phyloP scores from a whole-genome alignment of 2,888 invertebrate genomes.

The Caenorhabditis panamensis region DNA sequence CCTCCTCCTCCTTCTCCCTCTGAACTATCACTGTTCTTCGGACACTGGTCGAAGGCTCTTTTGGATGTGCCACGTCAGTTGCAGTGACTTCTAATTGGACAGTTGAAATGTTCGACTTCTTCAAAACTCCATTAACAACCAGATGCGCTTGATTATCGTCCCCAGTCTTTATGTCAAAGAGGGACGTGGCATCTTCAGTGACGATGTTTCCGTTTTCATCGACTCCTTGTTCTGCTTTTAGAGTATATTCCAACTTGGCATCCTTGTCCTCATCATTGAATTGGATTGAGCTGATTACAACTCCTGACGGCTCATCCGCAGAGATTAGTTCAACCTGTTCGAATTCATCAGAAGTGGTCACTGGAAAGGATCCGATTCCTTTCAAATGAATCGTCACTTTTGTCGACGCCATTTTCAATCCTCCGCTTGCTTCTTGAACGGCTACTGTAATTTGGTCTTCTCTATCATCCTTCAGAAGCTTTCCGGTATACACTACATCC shows the following conservation, averaged over 20 bases:
- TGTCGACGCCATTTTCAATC: slow-evolving; percentile 47
- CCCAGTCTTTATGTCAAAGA: slow-evolving; percentile 36
- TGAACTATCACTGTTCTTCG: slow-evolving; percentile 35
- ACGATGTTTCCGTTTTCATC: slow-evolving; percentile 36
- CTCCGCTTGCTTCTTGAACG: slow-evolving; percentile 46
- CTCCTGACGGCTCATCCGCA: slow-evolving; percentile 52
- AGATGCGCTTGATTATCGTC: slow-evolving; percentile 41
- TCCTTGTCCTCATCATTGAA: slow-evolving; percentile 45
- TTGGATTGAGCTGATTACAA: slow-evolving; percentile 47
- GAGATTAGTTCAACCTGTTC: slow-evolving; percentile 23
- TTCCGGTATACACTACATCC: slow-evolving; percentile 42
- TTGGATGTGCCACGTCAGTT: slow-evolving; percentile 80
- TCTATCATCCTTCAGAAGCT: slow-evolving; percentile 33
- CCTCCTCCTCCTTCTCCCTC: slow-evolving; percentile 15
- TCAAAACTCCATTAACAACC: slow-evolving; percentile 16
- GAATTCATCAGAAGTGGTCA: neutral
- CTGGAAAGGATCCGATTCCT: slow-evolving; percentile 49
- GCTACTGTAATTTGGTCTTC: slow-evolving; percentile 44
- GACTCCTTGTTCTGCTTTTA: neutral
- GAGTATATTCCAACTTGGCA: slow-evolving; percentile 29
- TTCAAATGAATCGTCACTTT: slow-evolving; percentile 27
- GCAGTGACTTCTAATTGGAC: slow-evolving; percentile 35
- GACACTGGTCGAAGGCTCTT: slow-evolving; percentile 31
- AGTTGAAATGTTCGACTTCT: slow-evolving; percentile 13
- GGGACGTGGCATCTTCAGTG: neutral